These are phyloP conservation scores for Cercopithecus diana DNA, from an alignment of 2,797 vertebrate genomes.

Conservation along the genomic window DNA sequence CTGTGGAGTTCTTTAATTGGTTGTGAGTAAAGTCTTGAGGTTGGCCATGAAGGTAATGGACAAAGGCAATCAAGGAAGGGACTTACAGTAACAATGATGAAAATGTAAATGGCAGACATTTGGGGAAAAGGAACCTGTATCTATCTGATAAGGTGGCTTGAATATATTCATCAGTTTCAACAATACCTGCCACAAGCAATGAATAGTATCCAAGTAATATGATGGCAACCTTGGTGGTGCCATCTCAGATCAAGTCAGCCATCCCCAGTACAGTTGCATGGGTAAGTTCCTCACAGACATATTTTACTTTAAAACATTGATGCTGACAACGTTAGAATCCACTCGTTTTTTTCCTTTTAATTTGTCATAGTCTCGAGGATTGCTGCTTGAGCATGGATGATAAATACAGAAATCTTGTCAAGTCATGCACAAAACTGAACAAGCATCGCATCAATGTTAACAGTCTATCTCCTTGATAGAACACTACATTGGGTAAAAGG, in stretches of 20 bases:
- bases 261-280: background rate
- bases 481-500: background rate
- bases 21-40: background rate
- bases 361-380: background rate
- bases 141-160: constrained; percentile 46
- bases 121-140: constrained; percentile 44
- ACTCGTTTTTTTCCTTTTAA: background rate
- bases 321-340: background rate
- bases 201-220: constrained; percentile 15
- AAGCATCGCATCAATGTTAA: background rate
- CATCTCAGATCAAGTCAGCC: constrained; percentile 7
- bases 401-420: background rate
- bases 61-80: constrained; percentile 11
- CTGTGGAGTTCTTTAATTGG: background rate
- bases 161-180: constrained; percentile 48
- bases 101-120: constrained; percentile 43
- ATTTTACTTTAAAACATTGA: background rate
- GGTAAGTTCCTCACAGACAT: background rate
- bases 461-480: background rate
- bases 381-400: background rate
- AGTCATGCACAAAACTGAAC: background rate
- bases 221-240: background rate
- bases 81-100: background rate
- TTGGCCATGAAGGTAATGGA: background rate
- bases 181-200: constrained; percentile 49